Base-by-base conservation (phyloP, 2,888 invertebrate genomes). In the Drosophila anomalata region DNA sequence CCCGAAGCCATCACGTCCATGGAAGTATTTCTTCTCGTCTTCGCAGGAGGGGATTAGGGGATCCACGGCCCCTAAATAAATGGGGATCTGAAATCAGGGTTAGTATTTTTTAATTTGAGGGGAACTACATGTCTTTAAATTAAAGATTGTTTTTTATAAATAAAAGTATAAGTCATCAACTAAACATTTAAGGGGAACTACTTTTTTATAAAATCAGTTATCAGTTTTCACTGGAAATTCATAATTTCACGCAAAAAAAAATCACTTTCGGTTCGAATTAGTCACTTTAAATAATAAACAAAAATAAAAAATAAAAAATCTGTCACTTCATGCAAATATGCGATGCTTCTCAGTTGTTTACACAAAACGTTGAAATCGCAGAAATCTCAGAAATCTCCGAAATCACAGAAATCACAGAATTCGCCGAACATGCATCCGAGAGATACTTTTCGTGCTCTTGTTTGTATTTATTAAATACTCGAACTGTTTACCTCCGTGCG, bases 1-100 rank as follows among this genome's bases (percentile, higher is more conserved):
- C 92, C 96, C 96, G 65, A 96, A 93, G 2, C 96, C 96, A 90
- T 96, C 96, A 22, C 88, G 80, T 0, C 96, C 96, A 80, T 94
- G 94, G 76, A 93, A 96, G 74, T 92, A 91, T 0, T 81, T 87
- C 12, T 83, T 80, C 8, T 71, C 67, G 9, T 92, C 90, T 78
- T 84, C 2, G 93, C 89, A 26, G 94, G 75, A 14, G 3, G 94
- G 92, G 3, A 87, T 56, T 24, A 90, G 55, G 0, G 90, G 69
- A n/a, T 92, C 90, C 55, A 92, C 90, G 0, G 94, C 93, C 9
- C 96, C 96, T 90, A 93, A 92, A 87, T 93, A 95, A 48, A 96
- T 94, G 46, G 96, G 96, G 61, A 96, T 93, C 96, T 96, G 80
- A 17, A 91, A 52, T 42, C 12, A 5, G 4, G 5, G 12, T 29